phyloP scores from a whole-genome alignment of 2,888 invertebrate genomes.

The Polia nebulosa region DNA sequence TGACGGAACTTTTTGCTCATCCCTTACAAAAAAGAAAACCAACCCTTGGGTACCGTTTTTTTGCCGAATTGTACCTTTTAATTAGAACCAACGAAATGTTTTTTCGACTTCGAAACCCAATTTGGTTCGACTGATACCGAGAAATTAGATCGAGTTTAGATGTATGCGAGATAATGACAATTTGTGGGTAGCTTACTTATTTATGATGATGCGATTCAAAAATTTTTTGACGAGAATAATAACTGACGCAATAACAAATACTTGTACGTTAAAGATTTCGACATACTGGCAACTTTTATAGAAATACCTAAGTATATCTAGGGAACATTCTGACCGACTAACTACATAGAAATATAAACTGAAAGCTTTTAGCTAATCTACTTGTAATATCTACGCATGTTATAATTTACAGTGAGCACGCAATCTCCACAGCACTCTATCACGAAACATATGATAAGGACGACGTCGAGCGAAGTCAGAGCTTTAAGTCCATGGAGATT shows the following conservation, averaged over 20 bases:
- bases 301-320: neutral
- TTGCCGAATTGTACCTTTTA: slow-evolving; percentile 85
- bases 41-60: slow-evolving; percentile 83
- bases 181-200: slow-evolving; percentile 38
- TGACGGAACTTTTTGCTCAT: slow-evolving; percentile 86
- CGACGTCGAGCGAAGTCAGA: slow-evolving; percentile 9
- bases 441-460: neutral
- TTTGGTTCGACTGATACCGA: slow-evolving; percentile 56
- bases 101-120: slow-evolving; percentile 62
- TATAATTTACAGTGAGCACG: slow-evolving; percentile 16
- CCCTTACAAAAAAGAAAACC: slow-evolving; percentile 81
- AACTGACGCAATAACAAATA: neutral
- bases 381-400: slow-evolving; percentile 18
- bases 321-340: neutral
- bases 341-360: slow-evolving; percentile 2
- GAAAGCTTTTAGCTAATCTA: slow-evolving; percentile 14
- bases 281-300: neutral
- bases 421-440: slow-evolving; percentile 21
- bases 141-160: slow-evolving; percentile 58
- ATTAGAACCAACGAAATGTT: slow-evolving; percentile 79
- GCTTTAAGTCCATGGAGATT: slow-evolving; percentile 43
- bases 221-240: neutral
- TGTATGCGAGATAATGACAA: slow-evolving; percentile 34
- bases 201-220: neutral
- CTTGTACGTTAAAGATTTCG: neutral